These are phyloP conservation scores for Calliphora vicina DNA, from an alignment of 1,140 invertebrate species.

Conservation along the genomic window DNA sequence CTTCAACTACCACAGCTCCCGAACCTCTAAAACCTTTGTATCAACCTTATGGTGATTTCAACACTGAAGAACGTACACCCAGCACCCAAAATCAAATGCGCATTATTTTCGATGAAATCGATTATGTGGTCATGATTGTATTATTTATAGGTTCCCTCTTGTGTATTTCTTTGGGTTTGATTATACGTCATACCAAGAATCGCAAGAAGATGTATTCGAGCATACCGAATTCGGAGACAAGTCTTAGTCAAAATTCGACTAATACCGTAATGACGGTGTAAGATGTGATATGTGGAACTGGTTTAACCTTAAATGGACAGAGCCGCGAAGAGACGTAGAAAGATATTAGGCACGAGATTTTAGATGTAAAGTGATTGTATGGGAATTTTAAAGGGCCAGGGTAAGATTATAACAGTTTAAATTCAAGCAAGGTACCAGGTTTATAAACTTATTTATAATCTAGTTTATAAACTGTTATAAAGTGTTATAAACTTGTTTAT, in stretches of 20 bases:
- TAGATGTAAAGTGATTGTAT: neutral
- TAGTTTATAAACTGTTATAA: too few species aligned
- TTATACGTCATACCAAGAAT: conserved; percentile 19
- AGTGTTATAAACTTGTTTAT: too few species aligned
- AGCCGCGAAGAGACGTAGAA: neutral
- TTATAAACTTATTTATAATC: too few species aligned
- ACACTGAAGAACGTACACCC: conserved; percentile 12
- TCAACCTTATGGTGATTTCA: conserved; percentile 39
- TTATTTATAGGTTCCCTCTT: neutral
- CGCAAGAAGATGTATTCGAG: conserved; percentile 36
- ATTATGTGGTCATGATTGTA: conserved; percentile 27
- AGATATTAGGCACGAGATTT: neutral
- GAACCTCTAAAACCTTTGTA: neutral
- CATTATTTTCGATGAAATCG: neutral
- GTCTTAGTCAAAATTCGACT: conserved; percentile 42
- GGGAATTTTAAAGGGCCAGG: neutral
- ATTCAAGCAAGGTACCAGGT: too few species aligned
- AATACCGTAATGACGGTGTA: conserved; percentile 33
- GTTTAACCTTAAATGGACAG: too few species aligned
- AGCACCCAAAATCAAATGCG: conserved; percentile 34
- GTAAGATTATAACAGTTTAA: too few species aligned
- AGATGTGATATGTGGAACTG: neutral
- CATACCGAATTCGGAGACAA: conserved; percentile 43
- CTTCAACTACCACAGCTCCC: conserved; percentile 8
- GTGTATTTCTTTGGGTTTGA: neutral